These are phyloP conservation scores for Coendou prehensilis DNA, from an alignment of 2,797 vertebrate species.

Conservation along the genomic window DNA sequence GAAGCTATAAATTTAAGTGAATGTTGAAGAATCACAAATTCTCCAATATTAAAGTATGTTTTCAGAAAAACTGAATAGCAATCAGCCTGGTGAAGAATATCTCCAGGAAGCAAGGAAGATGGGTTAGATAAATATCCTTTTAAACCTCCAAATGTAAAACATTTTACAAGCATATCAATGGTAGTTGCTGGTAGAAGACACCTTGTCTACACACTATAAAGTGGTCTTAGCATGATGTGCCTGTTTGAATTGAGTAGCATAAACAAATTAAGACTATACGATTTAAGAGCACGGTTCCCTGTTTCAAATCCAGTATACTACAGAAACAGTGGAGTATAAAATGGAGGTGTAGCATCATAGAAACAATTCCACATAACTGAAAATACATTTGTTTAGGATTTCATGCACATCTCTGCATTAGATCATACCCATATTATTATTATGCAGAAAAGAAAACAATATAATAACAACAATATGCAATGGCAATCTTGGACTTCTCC, in stretches of 20 bases:
- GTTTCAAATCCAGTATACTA: background rate
- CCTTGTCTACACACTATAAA: background rate
- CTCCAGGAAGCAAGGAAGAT: background rate
- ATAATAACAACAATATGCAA: background rate
- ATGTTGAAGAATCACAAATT: background rate
- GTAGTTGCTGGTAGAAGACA: background rate
- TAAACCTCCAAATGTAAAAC: background rate
- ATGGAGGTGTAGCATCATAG: background rate
- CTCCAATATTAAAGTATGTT: background rate
- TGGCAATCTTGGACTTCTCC: background rate
- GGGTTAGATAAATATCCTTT: background rate
- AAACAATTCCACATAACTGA: background rate
- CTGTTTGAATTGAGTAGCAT: background rate
- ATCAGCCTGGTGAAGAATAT: background rate
- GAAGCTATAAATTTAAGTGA: slow-evolving; percentile 5
- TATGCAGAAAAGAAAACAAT: background rate
- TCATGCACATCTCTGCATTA: background rate
- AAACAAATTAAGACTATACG: background rate
- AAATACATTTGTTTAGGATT: background rate
- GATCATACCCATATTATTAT: no score
- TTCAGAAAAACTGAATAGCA: background rate
- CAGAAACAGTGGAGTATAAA: background rate
- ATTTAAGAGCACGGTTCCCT: background rate
- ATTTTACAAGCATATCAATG: background rate
- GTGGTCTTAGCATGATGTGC: background rate